Percentiles rank a stretch among this genome's conserved stretches.
Evolutionary conservation across 2,888 invertebrate species (phyloP).

Genomic region (Cerceris rybyensis): DNA sequence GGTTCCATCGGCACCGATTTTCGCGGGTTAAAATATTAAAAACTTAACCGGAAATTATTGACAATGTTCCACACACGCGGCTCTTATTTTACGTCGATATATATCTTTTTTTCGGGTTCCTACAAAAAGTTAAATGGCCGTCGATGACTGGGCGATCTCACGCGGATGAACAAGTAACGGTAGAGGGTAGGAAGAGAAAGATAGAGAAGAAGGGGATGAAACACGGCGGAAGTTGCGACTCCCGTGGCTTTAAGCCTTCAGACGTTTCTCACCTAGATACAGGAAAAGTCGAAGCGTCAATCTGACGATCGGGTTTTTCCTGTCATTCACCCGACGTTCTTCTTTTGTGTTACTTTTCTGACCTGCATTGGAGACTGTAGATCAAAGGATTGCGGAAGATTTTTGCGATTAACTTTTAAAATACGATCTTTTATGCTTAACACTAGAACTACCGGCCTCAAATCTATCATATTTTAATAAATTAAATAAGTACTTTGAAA

Average conservation of each 20-base stretch:
- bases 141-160: slow-evolving; percentile 41
- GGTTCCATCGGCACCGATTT: too few species aligned
- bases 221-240: slow-evolving; percentile 34
- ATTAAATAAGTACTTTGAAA: too few species aligned
- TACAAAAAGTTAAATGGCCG: slow-evolving; percentile 30
- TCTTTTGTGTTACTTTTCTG: neutral
- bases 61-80: neutral
- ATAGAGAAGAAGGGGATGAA: slow-evolving; percentile 13
- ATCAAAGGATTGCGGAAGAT: neutral
- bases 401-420: too few species aligned
- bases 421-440: too few species aligned
- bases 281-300: slow-evolving; percentile 8
- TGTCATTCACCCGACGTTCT: neutral
- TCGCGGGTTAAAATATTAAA: too few species aligned
- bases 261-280: slow-evolving; percentile 20
- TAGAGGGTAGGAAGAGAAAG: neutral
- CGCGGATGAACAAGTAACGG: slow-evolving; percentile 28
- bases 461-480: too few species aligned
- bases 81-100: slow-evolving; percentile 24
- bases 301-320: slow-evolving; percentile 10
- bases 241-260: slow-evolving; percentile 36
- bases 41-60: neutral
- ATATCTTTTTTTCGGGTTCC: slow-evolving; percentile 18
- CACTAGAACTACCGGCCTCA: too few species aligned
- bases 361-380: neutral